Conservation (phyloP, 2,888 invertebrate genomes). For the Augochlorella aurata region DNA sequence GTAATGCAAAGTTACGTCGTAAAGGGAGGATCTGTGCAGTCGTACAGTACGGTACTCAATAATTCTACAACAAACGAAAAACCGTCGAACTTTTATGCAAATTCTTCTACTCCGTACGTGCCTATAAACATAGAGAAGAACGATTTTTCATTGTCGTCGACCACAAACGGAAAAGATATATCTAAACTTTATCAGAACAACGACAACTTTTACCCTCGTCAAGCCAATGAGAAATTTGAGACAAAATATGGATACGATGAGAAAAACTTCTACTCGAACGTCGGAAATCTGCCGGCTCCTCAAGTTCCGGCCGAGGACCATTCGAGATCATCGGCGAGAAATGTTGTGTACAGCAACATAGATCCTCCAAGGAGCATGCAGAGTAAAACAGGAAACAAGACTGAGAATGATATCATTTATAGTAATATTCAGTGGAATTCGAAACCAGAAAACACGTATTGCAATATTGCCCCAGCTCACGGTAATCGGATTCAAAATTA, state of each 20-base stretch:
- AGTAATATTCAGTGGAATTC: slow-evolving; percentile 84
- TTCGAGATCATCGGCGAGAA: slow-evolving; percentile 70
- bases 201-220: slow-evolving; percentile 76
- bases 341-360: slow-evolving; percentile 80
- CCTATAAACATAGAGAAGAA: slow-evolving; percentile 76
- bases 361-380: slow-evolving; percentile 76
- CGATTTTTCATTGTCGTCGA: slow-evolving; percentile 70
- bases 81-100: slow-evolving; percentile 77
- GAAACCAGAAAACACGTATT: slow-evolving; percentile 84
- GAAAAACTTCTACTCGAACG: slow-evolving; percentile 80
- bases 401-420: slow-evolving; percentile 83
- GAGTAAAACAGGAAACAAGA: slow-evolving; percentile 72
- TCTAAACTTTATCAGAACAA: slow-evolving; percentile 75
- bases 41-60: slow-evolving; percentile 88
- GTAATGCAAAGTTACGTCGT: slow-evolving; percentile 90
- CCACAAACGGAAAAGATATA: slow-evolving; percentile 71
- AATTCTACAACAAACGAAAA: slow-evolving; percentile 79
- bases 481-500: slow-evolving; percentile 50
- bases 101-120: slow-evolving; percentile 78
- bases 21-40: slow-evolving; percentile 88
- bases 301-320: slow-evolving; percentile 75
- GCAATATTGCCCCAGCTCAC: slow-evolving; percentile 82
- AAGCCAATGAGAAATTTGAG: slow-evolving; percentile 75
- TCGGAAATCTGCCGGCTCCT: slow-evolving; percentile 76
- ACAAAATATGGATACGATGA: slow-evolving; percentile 76